phyloP scores from a whole-genome alignment of 2,888 invertebrate genomes.

The Aphrophora alni region DNA sequence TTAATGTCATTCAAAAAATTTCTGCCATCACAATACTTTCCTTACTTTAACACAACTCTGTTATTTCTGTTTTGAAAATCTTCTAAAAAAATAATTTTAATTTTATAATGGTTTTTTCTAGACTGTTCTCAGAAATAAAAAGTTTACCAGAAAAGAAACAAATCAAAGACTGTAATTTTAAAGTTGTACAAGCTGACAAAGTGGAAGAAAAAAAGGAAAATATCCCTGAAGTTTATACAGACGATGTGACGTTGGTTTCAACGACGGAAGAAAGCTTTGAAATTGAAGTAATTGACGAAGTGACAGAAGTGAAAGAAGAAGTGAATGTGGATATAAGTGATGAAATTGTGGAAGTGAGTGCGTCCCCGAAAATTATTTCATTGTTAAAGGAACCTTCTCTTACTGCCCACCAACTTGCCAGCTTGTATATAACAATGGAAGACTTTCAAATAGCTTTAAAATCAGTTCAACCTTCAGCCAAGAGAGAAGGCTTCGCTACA shows the following conservation, averaged over 20 bases:
- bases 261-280: constrained; percentile 47
- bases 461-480: constrained; percentile 89
- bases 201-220: neutral
- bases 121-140: neutral
- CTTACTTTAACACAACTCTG: too few species aligned
- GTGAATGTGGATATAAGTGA: constrained; percentile 27
- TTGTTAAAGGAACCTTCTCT: neutral
- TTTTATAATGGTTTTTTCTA: too few species aligned
- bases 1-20: too few species aligned
- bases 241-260: neutral
- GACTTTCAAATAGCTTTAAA: constrained; percentile 83
- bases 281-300: constrained; percentile 39
- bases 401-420: neutral
- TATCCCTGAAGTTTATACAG: neutral
- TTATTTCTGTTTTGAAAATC: too few species aligned
- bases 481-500: constrained; percentile 96
- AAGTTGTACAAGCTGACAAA: neutral
- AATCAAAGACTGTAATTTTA: neutral
- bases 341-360: constrained; percentile 44
- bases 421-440: constrained; percentile 54
- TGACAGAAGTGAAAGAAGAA: constrained; percentile 38
- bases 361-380: constrained; percentile 22
- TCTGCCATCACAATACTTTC: too few species aligned
- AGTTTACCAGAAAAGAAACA: neutral
- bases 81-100: too few species aligned